Evolutionary conservation across 2,113 vertebrate genomes (phyloP), one percentile per base, ranked within the genome.

Genomic region (Natator depressus): DNA sequence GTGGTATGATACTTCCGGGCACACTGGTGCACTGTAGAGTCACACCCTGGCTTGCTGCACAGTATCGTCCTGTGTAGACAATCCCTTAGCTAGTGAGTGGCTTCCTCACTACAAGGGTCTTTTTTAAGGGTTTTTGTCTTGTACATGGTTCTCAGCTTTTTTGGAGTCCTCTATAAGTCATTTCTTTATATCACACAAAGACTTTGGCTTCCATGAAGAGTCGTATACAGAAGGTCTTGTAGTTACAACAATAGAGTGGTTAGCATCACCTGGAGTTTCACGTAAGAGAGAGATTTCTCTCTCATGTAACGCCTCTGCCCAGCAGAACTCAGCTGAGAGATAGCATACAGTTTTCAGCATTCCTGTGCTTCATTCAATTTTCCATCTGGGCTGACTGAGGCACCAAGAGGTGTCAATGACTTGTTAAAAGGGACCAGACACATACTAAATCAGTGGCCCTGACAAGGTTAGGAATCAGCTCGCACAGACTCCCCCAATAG

Each of bases 341-440:
- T 3, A 29, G 75, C 4, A 53, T 90, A 35, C 53, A 81, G 29
- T 82, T 95, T 95, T 75, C 72, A 92, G 72, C 42, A 22, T 87
- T 89, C 62, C 25, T 8, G 4, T 80, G 85, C 89, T 89, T 93
- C 50, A 89, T 81, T 91, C 8, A 3, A 0, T 62, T 92, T 94
- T 96, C n/a, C 55, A 92, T 8, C 24, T 42, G 54, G 51, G 81
- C 78, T 1, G 0, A 92, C 57, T 95, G n/a, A 90, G 84, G 87
- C 51, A 76, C 91, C 87, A 91, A 89, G 57, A 79, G 6, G 53
- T 31, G 95, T 42, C 95, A 93, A 95, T 49, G 22, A 65, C 79
- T 84, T 62, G 6, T 46, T 49, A 53, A 85, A 92, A 95, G 53
- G 4, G 4, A 86, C 72, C 38, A 50, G 51, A 84, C 49, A 47